Percentiles rank a stretch among this genome's conserved stretches.
Conservation (phyloP, 2,113 vertebrate genomes). For the Ranitomeya variabilis region DNA sequence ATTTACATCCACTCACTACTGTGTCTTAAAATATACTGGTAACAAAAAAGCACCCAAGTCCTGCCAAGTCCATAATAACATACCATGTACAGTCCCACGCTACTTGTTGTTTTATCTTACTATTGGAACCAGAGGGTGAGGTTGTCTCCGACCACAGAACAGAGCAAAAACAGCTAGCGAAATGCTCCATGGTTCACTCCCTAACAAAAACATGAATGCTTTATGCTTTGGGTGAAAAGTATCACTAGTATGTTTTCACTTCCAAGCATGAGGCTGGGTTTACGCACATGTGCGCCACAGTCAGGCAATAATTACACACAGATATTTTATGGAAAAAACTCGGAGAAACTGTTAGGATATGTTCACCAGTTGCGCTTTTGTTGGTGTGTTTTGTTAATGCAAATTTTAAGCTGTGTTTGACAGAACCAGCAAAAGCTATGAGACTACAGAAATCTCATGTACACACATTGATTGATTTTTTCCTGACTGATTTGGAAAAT, state of each 20-base stretch:
- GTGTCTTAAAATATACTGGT: slow-evolving; percentile 11
- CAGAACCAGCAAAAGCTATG: no score
- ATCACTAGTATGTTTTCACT: not conserved
- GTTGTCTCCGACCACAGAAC: slow-evolving; percentile 10
- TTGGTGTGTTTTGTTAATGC: no score
- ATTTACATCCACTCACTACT: not conserved
- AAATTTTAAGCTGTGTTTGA: no score
- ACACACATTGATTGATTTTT: no score
- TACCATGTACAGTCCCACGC: not conserved
- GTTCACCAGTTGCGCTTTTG: no score
- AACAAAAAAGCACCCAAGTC: not conserved
- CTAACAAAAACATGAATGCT: not conserved
- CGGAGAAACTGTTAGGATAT: not conserved
- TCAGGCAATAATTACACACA: not conserved
- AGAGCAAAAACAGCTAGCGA: not conserved
- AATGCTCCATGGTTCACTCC: slow-evolving; percentile 6
- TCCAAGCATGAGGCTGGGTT: not conserved
- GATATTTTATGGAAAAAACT: not conserved
- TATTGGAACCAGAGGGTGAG: slow-evolving; percentile 28
- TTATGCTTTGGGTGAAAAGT: not conserved
- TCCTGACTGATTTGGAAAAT: no score
- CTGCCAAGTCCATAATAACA: slow-evolving; percentile 36
- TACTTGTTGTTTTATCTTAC: slow-evolving; percentile 31
- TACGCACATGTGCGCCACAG: not conserved
- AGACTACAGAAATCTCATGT: no score